Evolutionary conservation across 2,888 invertebrate species (phyloP), one percentile per base, ranked within the genome.

Genomic region (Ctenicera cuprea): DNA sequence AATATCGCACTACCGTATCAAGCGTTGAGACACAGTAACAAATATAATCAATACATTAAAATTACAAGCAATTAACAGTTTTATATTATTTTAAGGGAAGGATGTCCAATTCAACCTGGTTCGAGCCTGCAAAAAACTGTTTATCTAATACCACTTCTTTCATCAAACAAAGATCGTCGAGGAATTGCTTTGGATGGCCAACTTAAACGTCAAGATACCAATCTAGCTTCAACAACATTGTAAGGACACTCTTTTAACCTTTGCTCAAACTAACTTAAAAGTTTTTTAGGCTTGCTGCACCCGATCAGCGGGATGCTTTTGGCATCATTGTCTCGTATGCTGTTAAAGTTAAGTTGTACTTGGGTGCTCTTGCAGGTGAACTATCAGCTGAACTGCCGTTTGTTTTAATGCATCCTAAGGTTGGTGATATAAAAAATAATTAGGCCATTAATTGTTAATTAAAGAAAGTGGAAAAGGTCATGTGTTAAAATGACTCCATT

Each of bases 241-340:
- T 96, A 86, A 91, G 92, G 1, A 88, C 45, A 48, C 59, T 18
- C 18, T 50, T 41, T 26, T 63, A 22, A 20, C 16, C 2, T 38
- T 61, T 38, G 9, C 18, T 59, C 8, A 8, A 4, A 30, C 20
- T 48, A 48, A 18, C 0, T 14, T 26, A 1, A 3, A 9, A 7
- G 3, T 7, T 11, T 83, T 86, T 20, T 81, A 93, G 93, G 71
- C 87, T 94, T 75, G 90, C 92, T 37, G 90, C 91, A 77, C 93
- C 95, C 11, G 96, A 96, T 82, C 93, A 95, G 82, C 93, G 96
- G 76, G 97, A 98, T 87, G 95, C 96, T 63, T 96, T 98, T 85
- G 98, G 98, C 74, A 97, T 98, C 82, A 94, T 98, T 79, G 97
- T 98, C 11, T 97, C 97, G 45, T 98, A 98, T 89, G 95, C 95